Conservation (phyloP, 2,113 vertebrate species). For the Tetrax tetrax region DNA sequence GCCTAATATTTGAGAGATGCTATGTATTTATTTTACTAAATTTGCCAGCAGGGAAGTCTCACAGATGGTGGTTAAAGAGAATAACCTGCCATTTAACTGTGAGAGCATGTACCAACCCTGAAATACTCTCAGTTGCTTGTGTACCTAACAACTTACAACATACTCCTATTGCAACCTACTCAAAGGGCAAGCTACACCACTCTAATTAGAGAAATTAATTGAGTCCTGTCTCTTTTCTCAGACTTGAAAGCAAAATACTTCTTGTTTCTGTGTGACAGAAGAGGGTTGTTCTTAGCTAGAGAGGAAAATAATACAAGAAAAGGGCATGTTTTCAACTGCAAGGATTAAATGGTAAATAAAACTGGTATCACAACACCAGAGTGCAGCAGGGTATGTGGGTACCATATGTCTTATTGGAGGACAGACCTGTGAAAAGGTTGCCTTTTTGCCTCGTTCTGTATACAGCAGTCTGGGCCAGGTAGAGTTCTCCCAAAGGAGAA, state of each 20-base stretch:
- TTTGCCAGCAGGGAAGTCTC: not conserved
- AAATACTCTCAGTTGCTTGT: not conserved
- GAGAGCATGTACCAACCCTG: not conserved
- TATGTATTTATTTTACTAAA: not conserved
- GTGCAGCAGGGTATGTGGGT: not conserved
- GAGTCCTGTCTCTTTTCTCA: not conserved
- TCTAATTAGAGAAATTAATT: not conserved
- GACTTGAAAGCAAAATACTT: not conserved
- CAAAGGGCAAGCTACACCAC: not conserved
- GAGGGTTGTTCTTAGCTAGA: not conserved
- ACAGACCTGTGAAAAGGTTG: not conserved
- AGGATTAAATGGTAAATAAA: not conserved
- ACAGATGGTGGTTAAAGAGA: not conserved
- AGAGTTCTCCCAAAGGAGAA: not conserved
- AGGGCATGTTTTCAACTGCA: not conserved
- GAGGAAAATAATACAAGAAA: not conserved
- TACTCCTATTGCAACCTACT: not conserved
- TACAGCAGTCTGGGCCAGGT: not conserved
- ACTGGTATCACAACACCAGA: not conserved
- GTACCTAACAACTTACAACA: not conserved
- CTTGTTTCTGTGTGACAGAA: not conserved
- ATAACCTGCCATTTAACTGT: not conserved
- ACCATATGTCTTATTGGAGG: accelerated
- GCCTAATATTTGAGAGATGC: not conserved
- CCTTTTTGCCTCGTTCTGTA: not conserved